Percentiles rank a stretch among this genome's conserved stretches.
These are phyloP conservation scores for Cnemophilus loriae DNA, from an alignment of 2,113 vertebrate species.

Conservation along the genomic window DNA sequence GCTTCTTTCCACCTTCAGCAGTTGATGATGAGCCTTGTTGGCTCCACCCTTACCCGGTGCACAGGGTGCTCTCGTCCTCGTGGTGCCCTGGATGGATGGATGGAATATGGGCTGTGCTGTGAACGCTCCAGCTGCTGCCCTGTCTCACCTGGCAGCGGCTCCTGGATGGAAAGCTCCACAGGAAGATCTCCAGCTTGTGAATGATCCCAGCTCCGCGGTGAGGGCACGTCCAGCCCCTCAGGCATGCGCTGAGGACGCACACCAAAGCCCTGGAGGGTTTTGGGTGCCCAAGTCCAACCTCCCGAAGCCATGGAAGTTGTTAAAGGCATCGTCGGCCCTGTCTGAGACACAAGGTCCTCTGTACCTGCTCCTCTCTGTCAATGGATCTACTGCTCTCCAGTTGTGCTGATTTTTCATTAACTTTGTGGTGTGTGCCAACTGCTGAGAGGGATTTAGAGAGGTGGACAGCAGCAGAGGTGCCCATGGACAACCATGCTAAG, in stretches of 20 bases:
- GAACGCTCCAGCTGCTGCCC: background rate
- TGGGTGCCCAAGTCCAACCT: background rate
- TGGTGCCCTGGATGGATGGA: background rate
- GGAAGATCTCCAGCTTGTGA: background rate
- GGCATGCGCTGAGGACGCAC: background rate
- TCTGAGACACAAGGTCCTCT: background rate
- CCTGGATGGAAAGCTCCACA: background rate
- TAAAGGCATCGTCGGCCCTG: background rate
- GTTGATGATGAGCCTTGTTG: background rate
- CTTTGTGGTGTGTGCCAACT: background rate
- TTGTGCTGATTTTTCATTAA: background rate
- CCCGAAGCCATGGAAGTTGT: background rate
- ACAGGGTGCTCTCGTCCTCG: accelerated
- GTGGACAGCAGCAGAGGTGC: background rate
- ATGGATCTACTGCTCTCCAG: background rate
- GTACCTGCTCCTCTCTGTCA: background rate
- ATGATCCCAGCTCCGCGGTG: background rate
- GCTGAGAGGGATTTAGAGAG: background rate
- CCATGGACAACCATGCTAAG: background rate
- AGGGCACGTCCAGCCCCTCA: background rate
- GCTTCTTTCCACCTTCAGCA: background rate
- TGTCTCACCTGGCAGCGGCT: background rate
- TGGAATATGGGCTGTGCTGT: background rate
- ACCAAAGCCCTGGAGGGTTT: background rate
- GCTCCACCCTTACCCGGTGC: background rate